Evolutionary conservation across 1,140 invertebrate genomes (phyloP).

Genomic region (Cotesia vestalis): DNA sequence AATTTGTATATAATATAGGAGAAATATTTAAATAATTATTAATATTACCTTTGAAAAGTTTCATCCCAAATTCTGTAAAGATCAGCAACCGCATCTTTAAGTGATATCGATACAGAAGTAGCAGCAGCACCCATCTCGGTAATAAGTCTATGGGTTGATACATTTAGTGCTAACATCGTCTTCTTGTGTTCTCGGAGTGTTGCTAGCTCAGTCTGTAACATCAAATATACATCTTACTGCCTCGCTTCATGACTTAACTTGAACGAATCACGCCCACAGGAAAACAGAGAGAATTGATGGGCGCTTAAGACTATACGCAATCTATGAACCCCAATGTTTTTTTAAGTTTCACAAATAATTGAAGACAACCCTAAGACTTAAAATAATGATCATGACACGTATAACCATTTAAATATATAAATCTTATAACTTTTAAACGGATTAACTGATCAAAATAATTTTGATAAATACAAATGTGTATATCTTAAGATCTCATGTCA

Average conservation of each 20-base stretch:
- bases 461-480: background rate
- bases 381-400: background rate
- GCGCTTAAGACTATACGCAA: slow-evolving; percentile 33
- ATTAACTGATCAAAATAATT: too few relatives aligned
- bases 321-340: slow-evolving; percentile 22
- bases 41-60: slow-evolving; percentile 75
- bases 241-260: slow-evolving; percentile 48
- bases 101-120: slow-evolving; percentile 60
- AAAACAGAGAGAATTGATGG: slow-evolving; percentile 35
- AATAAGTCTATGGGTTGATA: slow-evolving; percentile 78
- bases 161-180: slow-evolving; percentile 76
- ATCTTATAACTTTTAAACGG: too few relatives aligned
- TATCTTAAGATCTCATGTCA: too few relatives aligned
- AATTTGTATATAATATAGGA: too few relatives aligned
- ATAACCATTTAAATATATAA: background rate
- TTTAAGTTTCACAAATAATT: slow-evolving; percentile 10
- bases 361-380: background rate
- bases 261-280: slow-evolving; percentile 46
- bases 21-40: too few relatives aligned
- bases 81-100: slow-evolving; percentile 78
- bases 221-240: slow-evolving; percentile 60
- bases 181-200: slow-evolving; percentile 77
- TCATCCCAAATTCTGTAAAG: slow-evolving; percentile 82
- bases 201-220: slow-evolving; percentile 71
- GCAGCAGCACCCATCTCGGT: slow-evolving; percentile 65